Base-by-base conservation (phyloP, 2,888 invertebrate species). In the Rhagophthalmus giganteus region DNA sequence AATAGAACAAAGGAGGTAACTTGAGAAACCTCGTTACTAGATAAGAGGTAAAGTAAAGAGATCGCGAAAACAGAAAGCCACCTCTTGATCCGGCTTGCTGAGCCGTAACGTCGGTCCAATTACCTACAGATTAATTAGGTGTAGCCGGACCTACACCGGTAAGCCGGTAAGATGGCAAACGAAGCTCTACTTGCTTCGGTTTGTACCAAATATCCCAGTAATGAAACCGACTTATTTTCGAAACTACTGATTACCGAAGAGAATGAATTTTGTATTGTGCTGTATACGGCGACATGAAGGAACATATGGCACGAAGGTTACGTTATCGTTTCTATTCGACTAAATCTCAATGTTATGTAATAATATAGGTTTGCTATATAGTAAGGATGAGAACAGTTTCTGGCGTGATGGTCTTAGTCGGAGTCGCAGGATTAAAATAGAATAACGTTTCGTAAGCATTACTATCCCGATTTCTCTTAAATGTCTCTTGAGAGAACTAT, bases 51-150 rank as follows among this genome's bases (percentile, higher is more conserved):
- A 20, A 20, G 20, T 7, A 7, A 20, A 20, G 20, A 20, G 20
- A 20, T 20, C 20, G 7, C 7, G 20, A 20, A 20, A 20, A 20
- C 7, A 7, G 7, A 20, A 7, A 20, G 20, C 20, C 33, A 25
- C 32, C 44, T 32, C 50, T 42, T 46, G 46, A 55, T 34, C 49
- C 49, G 28, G 34, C 25, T 40, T 35, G 27, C 48, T 41, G 44
- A 35, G 37, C 42, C 34, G 32, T 48, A 41, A 41, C 44, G 35
- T 40, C 44, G 49, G 44, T 51, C 54, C 56, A 58, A 58, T 58
- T 56, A 56, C 44, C 46, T 47, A 41, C 40, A 47, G 54, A 56
- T 56, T 58, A 58, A 58, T 56, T 56, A 58, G 48, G 52, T 45
- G 47, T 50, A 53, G 35, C 53, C 44, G 54, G 56, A 57, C 57